Base-by-base conservation (phyloP, 2,113 vertebrate species). In the Prinia subflava region DNA sequence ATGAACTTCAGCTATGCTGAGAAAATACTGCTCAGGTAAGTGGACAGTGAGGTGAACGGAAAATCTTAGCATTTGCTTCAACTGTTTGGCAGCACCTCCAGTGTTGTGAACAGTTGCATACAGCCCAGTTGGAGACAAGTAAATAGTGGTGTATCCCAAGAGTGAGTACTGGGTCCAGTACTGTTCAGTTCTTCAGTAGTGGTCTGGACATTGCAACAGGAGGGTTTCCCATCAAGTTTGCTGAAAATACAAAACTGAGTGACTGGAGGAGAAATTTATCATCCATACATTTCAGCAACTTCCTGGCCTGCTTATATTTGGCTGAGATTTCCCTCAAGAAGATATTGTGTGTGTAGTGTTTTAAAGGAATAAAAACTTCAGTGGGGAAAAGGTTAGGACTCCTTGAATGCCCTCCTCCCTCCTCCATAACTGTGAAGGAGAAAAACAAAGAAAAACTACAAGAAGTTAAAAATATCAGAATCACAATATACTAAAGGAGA, bases 331-430 rank as follows among this genome's bases (percentile, higher is more conserved):
- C 15, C 22, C 56, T 63, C 23, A 15, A 63, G 27, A 56, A 56
- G 31, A 27, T 24, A 49, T 7, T 13, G 1, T 25, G 8, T 31
- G 8, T 56, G 17, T 56, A 75, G 31, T 21, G 24, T 20, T 75
- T 57, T 25, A 59, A 67, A 75, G 25, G 24, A 49, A 30, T 30
- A n/a, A 84, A 59, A 49, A 42, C 5, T 10, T 50, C 25, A 21
- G 20, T 17, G 9, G 11, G 35, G 7, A 59, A 57, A 31, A 76
- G 16, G 10, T 42, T 57, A 49, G 35, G 52, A 49, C 35, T 65
- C 15, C 11, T 76, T 57, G 62, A 57, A 21, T 0, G 0, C 1
- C 8, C n/a, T 20, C 2, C 7, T 42, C 16, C 31, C 25, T 42
- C 44, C 25, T 86, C 11, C 35, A 21, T 21, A 76, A 21, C 9